Base-by-base conservation (phyloP, 2,113 vertebrate genomes). In the Erinaceus europaeus region DNA sequence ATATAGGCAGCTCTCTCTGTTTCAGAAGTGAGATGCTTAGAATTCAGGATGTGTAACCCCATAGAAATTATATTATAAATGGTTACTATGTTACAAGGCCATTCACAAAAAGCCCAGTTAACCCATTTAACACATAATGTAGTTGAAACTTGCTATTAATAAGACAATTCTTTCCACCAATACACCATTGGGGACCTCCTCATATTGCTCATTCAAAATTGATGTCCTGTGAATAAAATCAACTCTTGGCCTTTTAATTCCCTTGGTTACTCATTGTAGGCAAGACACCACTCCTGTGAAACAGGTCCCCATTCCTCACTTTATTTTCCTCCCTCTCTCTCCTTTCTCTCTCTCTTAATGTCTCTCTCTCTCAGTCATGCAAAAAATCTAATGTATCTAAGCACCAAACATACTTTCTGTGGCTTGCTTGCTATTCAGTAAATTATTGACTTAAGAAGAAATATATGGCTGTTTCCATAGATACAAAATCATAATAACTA, bases 401-500 rank as follows among this genome's bases (percentile, higher is more conserved):
- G 81, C 5, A 67, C 10, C 10, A 53, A 34, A 55, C 55, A 89
- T 78, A 76, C 38, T 72, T 82, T 89, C 13, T 79, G n/a, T 71
- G 84, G 74, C 50, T 75, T 15, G 21, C 9, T 2, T 53, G 67
- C 74, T 90, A 11, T 82, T 75, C 74, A 94, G 55, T 90, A 95
- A 93, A 64, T 79, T 88, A 85, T 87, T 89, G 53, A 82, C 87
- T 93, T 93, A 89, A 90, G 91, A 84, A 94, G 77, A 92, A 90
- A 84, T 89, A 89, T 92, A 92, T 79, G 57, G 65, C 55, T 94
- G 92, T 95, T 94, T 92, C 92, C 94, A 94, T 94, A 94, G 95
- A 95, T 84, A 95, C 88, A 53, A 42, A 74, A 83, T 90, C 76
- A 88, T 71, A 92, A 85, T 89, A 89, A 85, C 81, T 91, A 89